Percentiles rank a stretch among this genome's conserved stretches.
These are phyloP conservation scores for Sorex maritimensis DNA, from an alignment of 2,797 vertebrate species.

Conservation along the genomic window DNA sequence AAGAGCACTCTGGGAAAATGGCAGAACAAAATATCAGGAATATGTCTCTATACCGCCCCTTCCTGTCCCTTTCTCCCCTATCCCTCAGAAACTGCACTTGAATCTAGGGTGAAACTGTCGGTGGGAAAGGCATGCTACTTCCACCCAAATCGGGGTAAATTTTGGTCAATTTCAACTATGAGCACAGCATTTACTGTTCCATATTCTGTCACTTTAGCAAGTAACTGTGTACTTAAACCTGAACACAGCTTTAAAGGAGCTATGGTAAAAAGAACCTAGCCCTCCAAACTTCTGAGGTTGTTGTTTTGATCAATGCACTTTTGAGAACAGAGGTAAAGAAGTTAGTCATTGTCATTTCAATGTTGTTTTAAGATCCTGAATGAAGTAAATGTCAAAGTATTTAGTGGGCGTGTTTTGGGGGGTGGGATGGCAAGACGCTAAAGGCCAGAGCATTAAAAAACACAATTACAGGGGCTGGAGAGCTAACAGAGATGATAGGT, in stretches of 20 bases:
- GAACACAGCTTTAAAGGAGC: neutral
- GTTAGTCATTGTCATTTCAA: neutral
- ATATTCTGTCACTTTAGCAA: neutral
- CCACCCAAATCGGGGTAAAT: neutral
- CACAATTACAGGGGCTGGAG: neutral
- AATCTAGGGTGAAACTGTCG: neutral
- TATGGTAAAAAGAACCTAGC: conserved; percentile 24
- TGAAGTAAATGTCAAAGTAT: neutral
- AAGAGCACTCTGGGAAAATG: conserved; percentile 22
- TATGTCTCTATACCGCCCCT: neutral
- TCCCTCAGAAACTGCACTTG: neutral
- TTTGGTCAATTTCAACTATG: neutral
- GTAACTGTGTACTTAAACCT: neutral
- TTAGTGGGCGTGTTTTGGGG: neutral
- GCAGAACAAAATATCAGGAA: neutral
- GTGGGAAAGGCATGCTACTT: neutral
- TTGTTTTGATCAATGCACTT: neutral
- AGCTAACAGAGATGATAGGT: neutral
- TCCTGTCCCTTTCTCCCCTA: neutral
- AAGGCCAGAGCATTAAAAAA: conserved; percentile 9
- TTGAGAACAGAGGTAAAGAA: neutral
- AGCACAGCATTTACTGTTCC: neutral
- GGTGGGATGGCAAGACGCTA: neutral
- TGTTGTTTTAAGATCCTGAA: neutral
- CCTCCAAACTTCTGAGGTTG: neutral